Base-by-base conservation (phyloP, 1,140 invertebrate species). In the Heterodera carotae region DNA sequence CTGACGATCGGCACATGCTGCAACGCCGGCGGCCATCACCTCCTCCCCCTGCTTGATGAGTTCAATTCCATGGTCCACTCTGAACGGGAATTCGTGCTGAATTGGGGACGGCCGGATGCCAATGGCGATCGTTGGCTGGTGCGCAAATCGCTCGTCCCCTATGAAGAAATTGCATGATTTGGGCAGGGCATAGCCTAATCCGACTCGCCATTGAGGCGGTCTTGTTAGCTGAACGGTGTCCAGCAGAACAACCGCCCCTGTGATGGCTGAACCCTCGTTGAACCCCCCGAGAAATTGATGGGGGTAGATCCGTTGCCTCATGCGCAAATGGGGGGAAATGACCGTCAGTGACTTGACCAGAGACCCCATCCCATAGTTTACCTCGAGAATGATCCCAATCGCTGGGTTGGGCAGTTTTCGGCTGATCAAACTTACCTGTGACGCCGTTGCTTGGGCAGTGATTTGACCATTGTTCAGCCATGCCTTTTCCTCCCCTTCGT, bases 81-180 rank as follows among this genome's bases (percentile, higher is more conserved):
- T 69, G 29, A 48, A 48, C 27, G 67, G 67, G 10, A 69, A 69
- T 39, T 69, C n/a, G 10, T 69, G 43, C 22, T 29, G 34, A 7
- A 69, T 69, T 39, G 34, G 34, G 1, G 34, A 36, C 5, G n/a
- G n/a, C 4, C n/a, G n/a, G 43, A 69, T 69, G 5, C 67, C 67
- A 7, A 31, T 25, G 5, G 67, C 67, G 5, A 69, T 27, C 2
- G 25, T 7, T 25, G 67, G 67, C n/a, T 29, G 67, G 27, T 69
- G 67, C 6, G 67, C 67, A 22, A n/a, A 39, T 69, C 67, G 34
- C 29, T 69, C 67, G 39, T 68, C 66, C 6, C 66, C 66, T 22
- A 18, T 68, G 12, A 15, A 15, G 22, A 68, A 68, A 10, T n/a
- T 25, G 7, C 7, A 48, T 8, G 67, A 69, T n/a, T 25, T 48